Percentiles rank a stretch among this genome's conserved stretches.
Conservation (phyloP, 1,140 invertebrate genomes). For the Formica selysi region DNA sequence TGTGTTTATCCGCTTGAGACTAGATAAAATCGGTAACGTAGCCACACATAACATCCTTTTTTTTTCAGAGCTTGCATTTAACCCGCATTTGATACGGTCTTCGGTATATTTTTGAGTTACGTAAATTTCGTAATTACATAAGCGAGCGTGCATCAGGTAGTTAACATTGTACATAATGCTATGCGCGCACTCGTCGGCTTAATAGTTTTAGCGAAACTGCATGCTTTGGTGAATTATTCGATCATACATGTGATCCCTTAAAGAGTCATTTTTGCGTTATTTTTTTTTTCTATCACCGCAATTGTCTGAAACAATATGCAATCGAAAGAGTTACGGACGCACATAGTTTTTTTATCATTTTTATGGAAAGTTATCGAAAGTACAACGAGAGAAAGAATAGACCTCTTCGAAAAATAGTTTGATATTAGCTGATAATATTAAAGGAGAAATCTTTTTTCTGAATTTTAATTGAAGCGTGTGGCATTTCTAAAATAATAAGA, state of each 20-base stretch:
- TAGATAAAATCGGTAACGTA: not conserved
- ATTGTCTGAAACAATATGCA: not conserved
- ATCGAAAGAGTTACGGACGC: not conserved
- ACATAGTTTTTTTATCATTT: not conserved
- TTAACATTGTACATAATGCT: slow-evolving; percentile 3
- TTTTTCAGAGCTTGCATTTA: not conserved
- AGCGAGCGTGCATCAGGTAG: not conserved
- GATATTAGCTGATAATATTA: not conserved
- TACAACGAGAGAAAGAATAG: not conserved
- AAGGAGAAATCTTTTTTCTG: not conserved
- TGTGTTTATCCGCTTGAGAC: not conserved
- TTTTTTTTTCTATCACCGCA: slow-evolving; percentile 9
- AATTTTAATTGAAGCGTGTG: no score
- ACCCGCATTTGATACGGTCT: not conserved
- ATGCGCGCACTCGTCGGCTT: slow-evolving; percentile 9
- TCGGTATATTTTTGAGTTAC: slow-evolving; percentile 27
- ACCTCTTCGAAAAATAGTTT: not conserved
- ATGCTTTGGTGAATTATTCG: not conserved
- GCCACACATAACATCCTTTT: not conserved
- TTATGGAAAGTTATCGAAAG: not conserved
- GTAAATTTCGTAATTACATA: slow-evolving; percentile 61
- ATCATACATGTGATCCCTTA: not conserved
- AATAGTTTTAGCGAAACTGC: slow-evolving; percentile 43
- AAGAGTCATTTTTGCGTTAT: slow-evolving; percentile 14
- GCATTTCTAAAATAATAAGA: no score